Evolutionary conservation across 2,113 vertebrate genomes (phyloP), one percentile per base, ranked within the genome.

Genomic region (Carassius gibelio): DNA sequence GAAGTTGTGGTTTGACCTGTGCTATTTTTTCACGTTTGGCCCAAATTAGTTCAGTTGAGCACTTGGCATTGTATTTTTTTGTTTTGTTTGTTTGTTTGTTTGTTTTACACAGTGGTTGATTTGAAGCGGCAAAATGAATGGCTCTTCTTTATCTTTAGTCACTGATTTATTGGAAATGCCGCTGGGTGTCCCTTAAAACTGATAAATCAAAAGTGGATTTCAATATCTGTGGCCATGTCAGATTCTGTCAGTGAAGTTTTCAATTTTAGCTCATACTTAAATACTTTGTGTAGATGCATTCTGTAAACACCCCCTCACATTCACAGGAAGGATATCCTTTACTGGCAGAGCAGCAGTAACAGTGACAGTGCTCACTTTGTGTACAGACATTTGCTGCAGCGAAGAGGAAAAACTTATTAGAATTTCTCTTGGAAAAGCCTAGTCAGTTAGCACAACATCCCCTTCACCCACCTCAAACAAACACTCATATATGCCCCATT

Each of bases 361-460:
- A 48, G 48, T 30, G 30, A 19, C 48, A 52, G 26, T 8, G 26
- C 61, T 79, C 36, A 42, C 21, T 5, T 50, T 64, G 15, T 83
- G 81, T 57, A 77, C 75, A 45, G 9, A 48, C 45, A 48, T 48
- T 48, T 62, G 23, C 57, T 30, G 62, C 82, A 90, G 14, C 4
- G 42, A 62, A 62, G 34, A 75, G 74, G 66, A 69, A 85, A 90
- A 79, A 62, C 85, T 82, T 84, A 42, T 19, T 23, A 76, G 75
- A 72, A 42, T 80, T 23, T 82, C 81, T 85, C 75, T 87, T 87
- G 85, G 83, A 87, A 89, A 85, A 86, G 78, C 82, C 81, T 13
- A 79, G 84, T 86, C 48, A 87, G 85, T 85, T 52, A 61, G 19
- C 69, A 76, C 48, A 30, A 30, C 83, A 76, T 81, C 83, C 23